A percentile compares a stretch with the other conserved stretches of the same genome.
Conservation (phyloP, 2,797 vertebrate species). For the Melanotaenia parkinsoni region DNA sequence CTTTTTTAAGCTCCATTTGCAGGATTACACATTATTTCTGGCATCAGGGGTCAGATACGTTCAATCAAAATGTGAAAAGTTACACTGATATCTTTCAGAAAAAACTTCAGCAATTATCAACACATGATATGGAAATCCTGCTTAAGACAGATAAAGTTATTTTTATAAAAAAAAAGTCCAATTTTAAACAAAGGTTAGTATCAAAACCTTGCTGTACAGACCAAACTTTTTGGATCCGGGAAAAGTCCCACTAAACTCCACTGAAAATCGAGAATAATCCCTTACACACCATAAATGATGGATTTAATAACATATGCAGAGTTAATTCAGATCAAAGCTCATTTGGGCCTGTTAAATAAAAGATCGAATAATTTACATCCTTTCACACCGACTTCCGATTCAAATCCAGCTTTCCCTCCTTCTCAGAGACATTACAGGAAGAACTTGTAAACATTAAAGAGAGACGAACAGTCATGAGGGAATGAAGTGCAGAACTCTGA, state of each 20-base stretch:
- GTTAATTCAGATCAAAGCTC: not conserved
- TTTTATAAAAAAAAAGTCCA: not conserved
- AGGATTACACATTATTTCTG: not conserved
- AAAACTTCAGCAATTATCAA: not conserved
- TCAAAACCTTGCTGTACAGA: not conserved
- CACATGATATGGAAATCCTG: not conserved
- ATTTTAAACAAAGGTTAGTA: not conserved
- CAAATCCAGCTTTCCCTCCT: conserved; percentile 17
- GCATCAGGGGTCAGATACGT: conserved; percentile 18
- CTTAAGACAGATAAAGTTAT: not conserved
- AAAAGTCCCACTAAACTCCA: not conserved
- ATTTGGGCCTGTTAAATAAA: conserved; percentile 3
- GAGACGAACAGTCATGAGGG: not conserved
- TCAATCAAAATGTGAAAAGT: conserved; percentile 22
- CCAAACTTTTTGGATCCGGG: not conserved
- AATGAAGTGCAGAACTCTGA: conserved; percentile 1
- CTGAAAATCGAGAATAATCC: not conserved
- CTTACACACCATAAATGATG: not conserved
- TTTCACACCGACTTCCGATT: conserved; percentile 37
- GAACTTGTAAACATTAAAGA: conserved; percentile 22
- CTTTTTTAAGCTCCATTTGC: not conserved
- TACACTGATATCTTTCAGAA: not conserved
- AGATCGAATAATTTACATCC: conserved; percentile 23
- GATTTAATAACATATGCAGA: not conserved
- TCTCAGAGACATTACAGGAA: conserved; percentile 3